Evolutionary conservation across 2,888 invertebrate genomes (phyloP).

Genomic region (Protophormia terraenovae): DNA sequence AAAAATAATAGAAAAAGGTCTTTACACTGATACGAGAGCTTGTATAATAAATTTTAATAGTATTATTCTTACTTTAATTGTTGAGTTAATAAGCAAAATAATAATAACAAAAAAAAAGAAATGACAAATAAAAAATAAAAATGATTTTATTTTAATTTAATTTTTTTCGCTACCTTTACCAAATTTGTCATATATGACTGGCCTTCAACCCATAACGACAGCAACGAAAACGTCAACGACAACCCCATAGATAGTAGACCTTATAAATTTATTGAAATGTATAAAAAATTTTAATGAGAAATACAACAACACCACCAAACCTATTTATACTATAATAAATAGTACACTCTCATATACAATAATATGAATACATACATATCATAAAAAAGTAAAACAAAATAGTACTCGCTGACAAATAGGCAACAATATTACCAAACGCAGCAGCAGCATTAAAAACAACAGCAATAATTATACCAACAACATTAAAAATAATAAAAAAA

Average conservation of each 20-base stretch:
- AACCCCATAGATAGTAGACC: conserved; percentile 17
- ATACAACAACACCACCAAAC: background rate
- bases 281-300: conserved; percentile 25
- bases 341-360: no score
- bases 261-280: conserved; percentile 26
- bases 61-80: conserved; percentile 8
- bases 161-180: conserved; percentile 36
- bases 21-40: background rate
- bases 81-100: conserved; percentile 1
- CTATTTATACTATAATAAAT: background rate
- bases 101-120: background rate
- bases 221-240: background rate
- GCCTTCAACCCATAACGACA: conserved; percentile 44
- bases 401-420: background rate
- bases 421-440: background rate
- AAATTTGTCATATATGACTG: conserved; percentile 45
- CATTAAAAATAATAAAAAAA: background rate
- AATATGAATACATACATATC: background rate
- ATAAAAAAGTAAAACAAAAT: background rate
- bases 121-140: background rate
- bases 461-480: background rate
- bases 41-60: background rate
- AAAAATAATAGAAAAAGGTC: background rate
- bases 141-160: background rate
- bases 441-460: background rate